Base-by-base conservation (phyloP, 2,888 invertebrate genomes). In the Tetropium fuscum region DNA sequence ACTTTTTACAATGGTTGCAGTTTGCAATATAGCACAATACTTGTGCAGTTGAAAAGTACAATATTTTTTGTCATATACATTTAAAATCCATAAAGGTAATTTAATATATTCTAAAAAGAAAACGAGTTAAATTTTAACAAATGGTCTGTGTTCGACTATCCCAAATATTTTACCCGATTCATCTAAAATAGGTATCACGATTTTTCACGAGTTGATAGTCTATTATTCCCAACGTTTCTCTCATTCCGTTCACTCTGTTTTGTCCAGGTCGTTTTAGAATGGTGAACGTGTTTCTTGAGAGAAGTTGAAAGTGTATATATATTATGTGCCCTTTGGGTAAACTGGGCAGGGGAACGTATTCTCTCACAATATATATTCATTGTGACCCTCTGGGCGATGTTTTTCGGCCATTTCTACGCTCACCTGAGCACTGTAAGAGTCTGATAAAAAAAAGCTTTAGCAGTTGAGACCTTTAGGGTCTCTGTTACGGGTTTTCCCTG, bases 361-460 rank as follows among this genome's bases (percentile, higher is more conserved):
- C 43, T 16, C 13, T 34, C 60, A 61, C 64, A 67, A 68, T 72
- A 75, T 74, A 76, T 75, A 74, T 76, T 75, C 75, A 76, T 75
- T 74, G 74, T 72, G 72, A 74, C 71, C 73, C 74, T 74, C 71
- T 63, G 53, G 72, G 72, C 72, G 73, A 73, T 71, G 74, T 74
- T 74, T 73, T 74, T 72, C 69, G 71, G 68, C 72, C 71, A 72
- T 75, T 75, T 72, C 74, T 70, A 72, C 71, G 73, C 75, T 75
- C 75, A 75, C 76, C 75, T 76, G 75, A 74, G 69, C 74, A 69
- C 72, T 60, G 71, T 69, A 72, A 74, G 71, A 69, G 72, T 69
- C 74, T 63, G 73, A 74, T 74, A 73, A 55, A 76, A 75, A n/a
- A 75, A 73, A 73, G 73, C 74, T 74, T 74, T 73, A 75, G 71